These are phyloP conservation scores for Arenaria interpres DNA, from an alignment of 2,113 vertebrate species.

Conservation along the genomic window DNA sequence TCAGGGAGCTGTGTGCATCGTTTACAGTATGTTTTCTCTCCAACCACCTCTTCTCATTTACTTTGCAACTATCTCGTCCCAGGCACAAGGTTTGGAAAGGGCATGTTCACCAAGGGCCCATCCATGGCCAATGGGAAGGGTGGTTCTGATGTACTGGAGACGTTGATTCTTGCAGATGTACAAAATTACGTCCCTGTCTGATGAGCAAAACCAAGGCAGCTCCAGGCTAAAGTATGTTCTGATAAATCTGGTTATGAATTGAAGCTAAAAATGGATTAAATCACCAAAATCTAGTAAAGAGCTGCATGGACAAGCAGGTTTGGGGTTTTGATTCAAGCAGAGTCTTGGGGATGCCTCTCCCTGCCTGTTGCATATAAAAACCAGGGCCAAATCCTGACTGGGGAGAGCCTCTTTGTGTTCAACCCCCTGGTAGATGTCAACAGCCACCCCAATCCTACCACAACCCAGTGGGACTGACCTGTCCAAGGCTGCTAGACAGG, in stretches of 20 bases:
- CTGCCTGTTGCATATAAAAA: background rate
- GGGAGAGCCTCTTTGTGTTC: background rate
- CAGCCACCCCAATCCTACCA: background rate
- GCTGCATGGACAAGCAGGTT: background rate
- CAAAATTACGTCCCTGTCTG: background rate
- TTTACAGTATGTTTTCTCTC: background rate
- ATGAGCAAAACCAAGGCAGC: background rate
- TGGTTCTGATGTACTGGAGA: background rate
- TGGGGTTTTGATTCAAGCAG: background rate
- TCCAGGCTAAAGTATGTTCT: background rate
- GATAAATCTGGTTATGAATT: background rate
- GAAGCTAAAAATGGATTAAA: background rate
- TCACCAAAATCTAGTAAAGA: background rate
- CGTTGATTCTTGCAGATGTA: background rate
- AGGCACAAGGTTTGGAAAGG: background rate
- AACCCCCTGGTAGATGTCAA: rapidly evolving
- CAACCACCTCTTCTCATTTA: background rate
- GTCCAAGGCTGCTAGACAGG: background rate
- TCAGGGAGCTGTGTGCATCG: background rate
- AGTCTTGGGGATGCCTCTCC: background rate
- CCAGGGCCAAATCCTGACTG: background rate
- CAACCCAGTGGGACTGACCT: background rate
- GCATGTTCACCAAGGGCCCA: background rate
- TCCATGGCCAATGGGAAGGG: background rate
- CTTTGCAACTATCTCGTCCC: background rate